Conservation (phyloP, 2,888 invertebrate species). For the Flexamia atlantica region DNA sequence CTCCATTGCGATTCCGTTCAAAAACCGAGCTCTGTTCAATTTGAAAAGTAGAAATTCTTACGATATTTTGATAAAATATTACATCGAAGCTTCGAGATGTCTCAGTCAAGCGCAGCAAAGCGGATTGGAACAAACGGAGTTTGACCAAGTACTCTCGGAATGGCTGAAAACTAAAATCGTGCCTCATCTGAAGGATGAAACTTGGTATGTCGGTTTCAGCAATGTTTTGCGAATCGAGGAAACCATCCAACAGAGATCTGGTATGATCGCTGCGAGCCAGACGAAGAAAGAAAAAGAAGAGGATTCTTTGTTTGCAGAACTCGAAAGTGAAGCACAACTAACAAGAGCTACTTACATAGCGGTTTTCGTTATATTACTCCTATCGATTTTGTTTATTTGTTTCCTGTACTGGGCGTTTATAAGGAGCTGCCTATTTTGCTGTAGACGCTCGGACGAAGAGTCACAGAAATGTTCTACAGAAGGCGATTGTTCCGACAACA, state of each 20-base stretch:
- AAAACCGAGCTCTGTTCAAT: constrained; percentile 76
- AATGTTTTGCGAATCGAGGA: constrained; percentile 74
- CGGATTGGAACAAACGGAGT: constrained; percentile 71
- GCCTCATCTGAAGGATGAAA: constrained; percentile 79
- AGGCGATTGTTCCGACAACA: background rate
- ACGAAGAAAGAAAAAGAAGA: constrained; percentile 10
- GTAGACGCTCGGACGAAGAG: constrained; percentile 5
- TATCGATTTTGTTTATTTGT: constrained; percentile 29
- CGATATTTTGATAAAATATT: constrained; percentile 77
- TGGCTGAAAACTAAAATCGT: constrained; percentile 78
- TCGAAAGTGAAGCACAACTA: constrained; percentile 22
- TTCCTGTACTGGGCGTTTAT: constrained; percentile 47
- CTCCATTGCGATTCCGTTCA: constrained; percentile 81
- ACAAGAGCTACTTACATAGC: constrained; percentile 13
- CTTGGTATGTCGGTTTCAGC: constrained; percentile 79
- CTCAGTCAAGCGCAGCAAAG: constrained; percentile 71
- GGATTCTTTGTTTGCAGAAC: constrained; percentile 7
- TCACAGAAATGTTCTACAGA: constrained; percentile 18
- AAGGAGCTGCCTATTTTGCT: constrained; percentile 23
- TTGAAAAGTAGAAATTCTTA: constrained; percentile 74
- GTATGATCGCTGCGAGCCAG: constrained; percentile 5
- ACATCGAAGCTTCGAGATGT: constrained; percentile 78
- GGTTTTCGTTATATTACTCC: constrained; percentile 14
- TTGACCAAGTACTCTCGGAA: constrained; percentile 77
- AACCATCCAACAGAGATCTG: constrained; percentile 61